Conservation (phyloP, 2,888 invertebrate species). For the Charanyca ferruginea region DNA sequence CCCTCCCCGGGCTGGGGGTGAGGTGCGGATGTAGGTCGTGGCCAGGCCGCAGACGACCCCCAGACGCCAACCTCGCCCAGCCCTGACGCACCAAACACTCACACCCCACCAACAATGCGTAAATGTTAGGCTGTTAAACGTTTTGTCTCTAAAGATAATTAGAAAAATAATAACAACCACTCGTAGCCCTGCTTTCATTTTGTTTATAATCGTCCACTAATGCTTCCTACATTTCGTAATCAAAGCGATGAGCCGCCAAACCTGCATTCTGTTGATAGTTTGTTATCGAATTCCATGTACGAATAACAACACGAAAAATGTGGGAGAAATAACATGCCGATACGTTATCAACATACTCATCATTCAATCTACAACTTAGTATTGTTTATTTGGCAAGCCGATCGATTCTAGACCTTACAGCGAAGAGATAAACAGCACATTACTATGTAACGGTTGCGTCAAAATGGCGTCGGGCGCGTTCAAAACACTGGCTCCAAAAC, state of each 20-base stretch:
- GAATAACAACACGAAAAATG: constrained; percentile 59
- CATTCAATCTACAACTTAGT: constrained; percentile 65
- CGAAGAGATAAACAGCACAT: constrained; percentile 61
- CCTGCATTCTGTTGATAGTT: constrained; percentile 53
- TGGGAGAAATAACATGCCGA: constrained; percentile 59
- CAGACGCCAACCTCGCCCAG: constrained; percentile 83
- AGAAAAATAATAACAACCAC: constrained; percentile 6
- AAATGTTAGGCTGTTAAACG: constrained; percentile 48
- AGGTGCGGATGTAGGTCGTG: constrained; percentile 84
- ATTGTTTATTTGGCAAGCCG: constrained; percentile 54
- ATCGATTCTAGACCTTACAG: constrained; percentile 60
- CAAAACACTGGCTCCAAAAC: constrained; percentile 78
- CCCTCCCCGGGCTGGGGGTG: constrained; percentile 57
- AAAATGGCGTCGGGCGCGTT: constrained; percentile 71
- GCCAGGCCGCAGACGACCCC: constrained; percentile 88
- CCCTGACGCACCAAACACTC: constrained; percentile 66
- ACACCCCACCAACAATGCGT: constrained; percentile 61
- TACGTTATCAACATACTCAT: constrained; percentile 67
- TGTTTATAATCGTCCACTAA: constrained; percentile 11
- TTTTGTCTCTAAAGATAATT: constrained; percentile 34
- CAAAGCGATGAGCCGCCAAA: constrained; percentile 47
- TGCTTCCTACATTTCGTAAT: constrained; percentile 44
- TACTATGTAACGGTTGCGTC: constrained; percentile 55
- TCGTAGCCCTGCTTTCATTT: constrained; percentile 5
- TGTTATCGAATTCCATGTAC: constrained; percentile 59